These are phyloP conservation scores for Epiblema foenella DNA, from an alignment of 2,888 invertebrate genomes.

Conservation along the genomic window DNA sequence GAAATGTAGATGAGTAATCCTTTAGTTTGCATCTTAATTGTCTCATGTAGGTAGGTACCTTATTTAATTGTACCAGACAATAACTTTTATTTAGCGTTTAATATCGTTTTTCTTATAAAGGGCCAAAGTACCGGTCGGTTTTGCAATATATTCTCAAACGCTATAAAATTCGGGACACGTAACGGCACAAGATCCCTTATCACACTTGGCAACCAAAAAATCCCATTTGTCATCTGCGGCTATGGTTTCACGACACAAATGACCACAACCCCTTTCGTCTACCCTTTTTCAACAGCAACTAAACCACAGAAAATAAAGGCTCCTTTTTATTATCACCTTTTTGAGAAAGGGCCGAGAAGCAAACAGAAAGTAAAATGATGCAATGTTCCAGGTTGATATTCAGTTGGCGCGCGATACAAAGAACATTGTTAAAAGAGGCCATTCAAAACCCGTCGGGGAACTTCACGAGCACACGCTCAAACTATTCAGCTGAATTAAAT, in stretches of 20 bases:
- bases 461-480: not conserved
- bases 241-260: constrained; percentile 44
- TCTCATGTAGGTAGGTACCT: too few relatives aligned
- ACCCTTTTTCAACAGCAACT: constrained; percentile 35
- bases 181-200: constrained; percentile 41
- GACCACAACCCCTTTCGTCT: constrained; percentile 43
- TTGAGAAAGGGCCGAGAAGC: constrained; percentile 22
- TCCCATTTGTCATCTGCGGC: constrained; percentile 45
- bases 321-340: constrained; percentile 40
- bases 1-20: too few relatives aligned
- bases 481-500: constrained; percentile 30
- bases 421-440: constrained; percentile 21
- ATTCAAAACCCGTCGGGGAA: constrained; percentile 15
- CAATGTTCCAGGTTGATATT: constrained; percentile 35
- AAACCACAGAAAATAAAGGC: constrained; percentile 39
- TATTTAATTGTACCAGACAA: too few relatives aligned
- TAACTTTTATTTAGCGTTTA: too few relatives aligned
- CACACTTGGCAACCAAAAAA: constrained; percentile 44
- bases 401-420: constrained; percentile 26
- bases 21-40: too few relatives aligned
- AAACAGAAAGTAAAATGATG: constrained; percentile 32
- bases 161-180: constrained; percentile 41
- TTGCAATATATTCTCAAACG: constrained; percentile 34
- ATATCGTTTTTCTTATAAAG: not conserved
- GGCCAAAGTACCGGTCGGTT: not conserved